Evolutionary conservation across 1,140 invertebrate genomes (phyloP).

Genomic region (Leptinotarsa defecta): DNA sequence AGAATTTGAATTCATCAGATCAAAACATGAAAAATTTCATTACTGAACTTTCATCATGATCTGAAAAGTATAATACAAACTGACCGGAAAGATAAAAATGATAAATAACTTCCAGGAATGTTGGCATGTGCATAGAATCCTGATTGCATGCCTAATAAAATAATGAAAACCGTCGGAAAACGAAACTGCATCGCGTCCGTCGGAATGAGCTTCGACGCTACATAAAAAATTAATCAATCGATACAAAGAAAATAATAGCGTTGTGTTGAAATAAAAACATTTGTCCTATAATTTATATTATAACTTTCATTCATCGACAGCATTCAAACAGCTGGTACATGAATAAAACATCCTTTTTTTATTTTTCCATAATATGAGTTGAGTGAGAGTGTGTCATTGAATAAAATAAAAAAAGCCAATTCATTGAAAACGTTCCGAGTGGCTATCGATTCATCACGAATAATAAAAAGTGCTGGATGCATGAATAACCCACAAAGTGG

Average conservation of each 20-base stretch:
- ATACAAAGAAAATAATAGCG: conserved; percentile 32
- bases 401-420: conserved; percentile 31
- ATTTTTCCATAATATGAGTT: conserved; percentile 30
- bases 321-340: conserved; percentile 20
- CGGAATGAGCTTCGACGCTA: conserved; percentile 17
- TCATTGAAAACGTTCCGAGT: conserved; percentile 32
- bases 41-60: background rate
- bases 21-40: no score
- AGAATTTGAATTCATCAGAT: no score
- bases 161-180: conserved; percentile 28
- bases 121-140: conserved; percentile 5
- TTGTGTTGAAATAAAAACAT: conserved; percentile 33
- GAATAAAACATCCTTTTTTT: conserved; percentile 29
- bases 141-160: conserved; percentile 12
- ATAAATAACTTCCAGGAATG: conserved; percentile 16
- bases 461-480: conserved; percentile 14
- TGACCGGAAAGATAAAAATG: conserved; percentile 18
- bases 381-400: conserved; percentile 33
- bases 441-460: conserved; percentile 31
- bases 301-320: conserved; percentile 17
- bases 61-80: conserved; percentile 2
- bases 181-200: conserved; percentile 24
- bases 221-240: conserved; percentile 25
- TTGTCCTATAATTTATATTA: conserved; percentile 29
- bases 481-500: conserved; percentile 17